Evolutionary conservation across 1,140 invertebrate genomes (phyloP).

Genomic region (Bicyclus anynana): DNA sequence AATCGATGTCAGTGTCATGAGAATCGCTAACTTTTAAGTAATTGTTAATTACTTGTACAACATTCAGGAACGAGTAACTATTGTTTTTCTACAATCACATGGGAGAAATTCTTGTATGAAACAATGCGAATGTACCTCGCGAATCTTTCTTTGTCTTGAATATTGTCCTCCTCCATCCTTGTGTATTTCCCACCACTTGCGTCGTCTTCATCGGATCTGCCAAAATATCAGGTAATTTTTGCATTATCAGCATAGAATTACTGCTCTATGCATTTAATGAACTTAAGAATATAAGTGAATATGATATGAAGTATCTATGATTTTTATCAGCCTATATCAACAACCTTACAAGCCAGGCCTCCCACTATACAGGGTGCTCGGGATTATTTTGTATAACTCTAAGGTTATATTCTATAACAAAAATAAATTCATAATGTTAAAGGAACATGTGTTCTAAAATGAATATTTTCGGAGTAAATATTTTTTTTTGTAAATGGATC

Average conservation of each 20-base stretch:
- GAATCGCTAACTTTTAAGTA: not conserved
- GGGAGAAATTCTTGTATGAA: not conserved
- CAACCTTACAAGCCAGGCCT: too few species aligned
- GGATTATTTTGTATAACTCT: too few species aligned
- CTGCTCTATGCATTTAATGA: too few species aligned
- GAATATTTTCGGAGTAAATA: too few species aligned
- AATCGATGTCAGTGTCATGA: constrained; percentile 20
- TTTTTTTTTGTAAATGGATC: too few species aligned
- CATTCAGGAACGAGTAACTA: not conserved
- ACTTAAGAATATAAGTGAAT: too few species aligned
- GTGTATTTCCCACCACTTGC: constrained; percentile 88
- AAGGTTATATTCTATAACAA: too few species aligned
- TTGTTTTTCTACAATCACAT: not conserved
- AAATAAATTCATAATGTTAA: too few species aligned
- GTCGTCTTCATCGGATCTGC: constrained; percentile 90
- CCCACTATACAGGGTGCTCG: too few species aligned
- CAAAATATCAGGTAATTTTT: constrained; percentile 6
- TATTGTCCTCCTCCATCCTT: constrained; percentile 94
- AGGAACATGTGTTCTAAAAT: too few species aligned
- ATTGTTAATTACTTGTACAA: not conserved
- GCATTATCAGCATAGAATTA: not conserved
- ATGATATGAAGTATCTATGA: too few species aligned
- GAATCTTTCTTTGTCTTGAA: constrained; percentile 97
- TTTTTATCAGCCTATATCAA: too few species aligned
- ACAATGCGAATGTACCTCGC: constrained; percentile 88